Evolutionary conservation across 2,888 invertebrate species (phyloP), one percentile per base, ranked within the genome.

Genomic region (Limnephilus auricula): DNA sequence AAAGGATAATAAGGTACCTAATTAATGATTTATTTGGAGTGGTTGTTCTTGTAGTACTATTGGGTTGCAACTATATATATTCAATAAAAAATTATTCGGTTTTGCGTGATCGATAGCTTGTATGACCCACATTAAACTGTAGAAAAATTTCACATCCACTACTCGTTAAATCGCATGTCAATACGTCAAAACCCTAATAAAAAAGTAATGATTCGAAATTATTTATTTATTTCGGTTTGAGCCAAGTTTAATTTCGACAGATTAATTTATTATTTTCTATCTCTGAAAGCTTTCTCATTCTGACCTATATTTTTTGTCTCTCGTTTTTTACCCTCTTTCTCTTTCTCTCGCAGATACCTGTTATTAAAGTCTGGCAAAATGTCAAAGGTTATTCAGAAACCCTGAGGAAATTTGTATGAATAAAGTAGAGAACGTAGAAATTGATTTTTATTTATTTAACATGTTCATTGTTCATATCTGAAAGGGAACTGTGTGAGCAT

Each of bases 371-470:
- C 37, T 85, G 85, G 40, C 85, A 34, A 40, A 85, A 85, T 85
- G 85, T 85, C 40, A 85, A 45, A 85, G 85, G 85, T 85, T 40
- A 40, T 85, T 85, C 40, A n/a, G 85, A 34, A 45, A 45, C 85
- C 30, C 80, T 25, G 32, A 32, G 65, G 1, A 65, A 65, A 65
- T 25, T 25, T 25, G 1, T 65, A 25, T 65, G 25, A 18, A 65
- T 65, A 65, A 65, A 25, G 0, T 65, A n/a, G 65, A 65, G 4
- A 50, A 15, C 18, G 50, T 18, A 50, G 15, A 18, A 18, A 50
- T n/a, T n/a, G 65, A 65, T 65, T 65, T 40, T 25, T 65, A 65
- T 65, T 65, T 65, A 25, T 25, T 50, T 50, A 50, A 50, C 65
- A n/a, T 65, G 65, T 65, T 65, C 65, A 18, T n/a, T n/a, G n/a